Evolutionary conservation across 2,797 vertebrate species (phyloP), one percentile per base, ranked within the genome.

Genomic region (Cossypha dichroa): DNA sequence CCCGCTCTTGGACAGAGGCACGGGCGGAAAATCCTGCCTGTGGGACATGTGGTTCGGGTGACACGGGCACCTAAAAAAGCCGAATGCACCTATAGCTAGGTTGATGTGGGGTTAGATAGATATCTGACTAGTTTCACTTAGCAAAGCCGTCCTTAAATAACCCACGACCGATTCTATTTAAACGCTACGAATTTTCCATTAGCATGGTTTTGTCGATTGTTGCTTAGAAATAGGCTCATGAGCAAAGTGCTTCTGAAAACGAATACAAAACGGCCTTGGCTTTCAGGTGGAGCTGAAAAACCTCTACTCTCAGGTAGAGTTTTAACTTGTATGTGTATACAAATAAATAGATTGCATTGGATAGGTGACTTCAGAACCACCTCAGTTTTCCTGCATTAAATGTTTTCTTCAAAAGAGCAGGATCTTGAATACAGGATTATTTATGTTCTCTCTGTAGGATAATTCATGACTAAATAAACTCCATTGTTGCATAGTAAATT

Each of bases 11-110:
- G 19, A 8, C 12, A 46, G n/a, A 20, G 12, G 29, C 43, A 7
- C 8, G 6, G 4, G 14, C 43, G 8, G 20, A 25, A 29, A 17
- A 8, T 14, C 48, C 36, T 34, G 4, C 43, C 26, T 5, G 0
- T 2, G 40, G 11, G 29, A 8, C 7, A 4, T 15, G 5, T 4
- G n/a, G 22, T 43, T 79, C 48, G 8, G 56, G 36, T 21, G 87
- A 18, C 22, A 1, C 40, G 4, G 9, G 8, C 40, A 6, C 33
- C 19, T 40, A 1, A 19, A 43, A 41, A 29, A 7, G n/a, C 26
- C 40, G 19, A 7, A 20, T 11, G 11, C 56, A 19, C 45, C 29
- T 38, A 0, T 14, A n/a, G 18, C 28, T 49, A 40, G 31, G 25
- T 13, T 4, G n/a, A 3, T 13, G 10, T 26, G 43, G 18, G 15